Evolutionary conservation across 2,797 vertebrate species (phyloP).

Genomic region (Tragelaphus oryx): DNA sequence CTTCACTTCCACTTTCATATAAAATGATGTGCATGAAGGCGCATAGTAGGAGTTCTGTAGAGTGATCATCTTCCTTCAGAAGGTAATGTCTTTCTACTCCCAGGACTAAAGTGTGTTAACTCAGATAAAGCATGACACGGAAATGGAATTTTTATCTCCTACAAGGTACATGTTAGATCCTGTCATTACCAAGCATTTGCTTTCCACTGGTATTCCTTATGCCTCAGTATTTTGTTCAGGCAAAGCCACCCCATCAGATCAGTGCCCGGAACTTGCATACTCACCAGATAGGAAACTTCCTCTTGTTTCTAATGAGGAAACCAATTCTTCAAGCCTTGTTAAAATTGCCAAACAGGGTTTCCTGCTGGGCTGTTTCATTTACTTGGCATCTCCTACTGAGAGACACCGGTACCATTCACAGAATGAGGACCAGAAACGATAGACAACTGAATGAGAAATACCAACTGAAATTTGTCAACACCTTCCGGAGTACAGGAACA

Average conservation of each 20-base stretch:
- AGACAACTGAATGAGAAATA: slow-evolving; percentile 52
- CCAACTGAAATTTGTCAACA: slow-evolving; percentile 39
- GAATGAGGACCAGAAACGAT: slow-evolving; percentile 28
- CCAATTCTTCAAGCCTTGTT: slow-evolving; percentile 71
- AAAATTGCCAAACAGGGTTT: slow-evolving; percentile 67
- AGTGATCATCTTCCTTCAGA: background rate
- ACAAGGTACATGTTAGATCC: background rate
- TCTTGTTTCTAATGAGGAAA: slow-evolving; percentile 64
- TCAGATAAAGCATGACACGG: background rate
- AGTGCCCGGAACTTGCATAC: slow-evolving; percentile 31
- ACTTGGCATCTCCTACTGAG: slow-evolving; percentile 63
- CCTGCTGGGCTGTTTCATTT: slow-evolving; percentile 67
- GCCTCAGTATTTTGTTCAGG: slow-evolving; percentile 34
- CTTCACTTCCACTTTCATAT: background rate
- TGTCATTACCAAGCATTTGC: slow-evolving; percentile 35
- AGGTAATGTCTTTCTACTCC: background rate
- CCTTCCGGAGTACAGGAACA: background rate
- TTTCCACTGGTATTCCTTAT: slow-evolving; percentile 48
- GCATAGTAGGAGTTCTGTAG: background rate
- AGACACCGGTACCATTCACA: slow-evolving; percentile 43
- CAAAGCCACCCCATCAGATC: background rate
- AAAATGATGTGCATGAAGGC: background rate
- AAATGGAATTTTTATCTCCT: slow-evolving; percentile 34
- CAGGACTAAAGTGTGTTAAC: background rate
- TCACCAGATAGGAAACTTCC: slow-evolving; percentile 56